These are phyloP conservation scores for Bubo bubo DNA, from an alignment of 2,113 vertebrate species.

Conservation along the genomic window DNA sequence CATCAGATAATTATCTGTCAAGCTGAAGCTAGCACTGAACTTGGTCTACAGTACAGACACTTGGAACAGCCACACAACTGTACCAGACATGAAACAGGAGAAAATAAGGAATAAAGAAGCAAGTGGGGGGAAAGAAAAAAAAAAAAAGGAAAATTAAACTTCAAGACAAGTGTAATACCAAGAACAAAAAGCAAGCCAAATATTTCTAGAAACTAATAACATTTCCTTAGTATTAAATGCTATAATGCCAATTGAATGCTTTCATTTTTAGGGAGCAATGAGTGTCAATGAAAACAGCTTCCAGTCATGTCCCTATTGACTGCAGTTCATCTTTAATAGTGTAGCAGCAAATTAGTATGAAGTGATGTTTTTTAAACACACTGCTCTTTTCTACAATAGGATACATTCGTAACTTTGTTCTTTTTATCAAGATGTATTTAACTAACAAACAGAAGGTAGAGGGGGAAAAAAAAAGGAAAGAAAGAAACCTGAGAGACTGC, in stretches of 20 bases:
- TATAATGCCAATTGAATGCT: background rate
- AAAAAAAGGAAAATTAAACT: background rate
- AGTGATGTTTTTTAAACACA: background rate
- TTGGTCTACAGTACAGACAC: background rate
- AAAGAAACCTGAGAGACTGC: background rate
- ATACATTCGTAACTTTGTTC: background rate
- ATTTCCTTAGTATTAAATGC: background rate
- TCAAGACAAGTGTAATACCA: background rate
- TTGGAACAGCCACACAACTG: background rate
- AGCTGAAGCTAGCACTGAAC: background rate
- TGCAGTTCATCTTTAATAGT: background rate
- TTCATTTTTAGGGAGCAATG: background rate
- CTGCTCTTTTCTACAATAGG: background rate
- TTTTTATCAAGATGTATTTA: background rate
- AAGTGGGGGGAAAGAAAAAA: no score
- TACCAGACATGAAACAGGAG: background rate
- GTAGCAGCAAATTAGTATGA: background rate
- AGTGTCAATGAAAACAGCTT: background rate
- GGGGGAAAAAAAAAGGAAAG: no score
- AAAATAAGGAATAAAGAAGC: background rate
- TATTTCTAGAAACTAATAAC: background rate
- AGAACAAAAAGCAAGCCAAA: background rate
- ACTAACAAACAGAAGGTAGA: background rate
- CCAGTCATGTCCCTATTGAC: background rate
- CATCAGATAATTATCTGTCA: background rate